These are phyloP conservation scores for Lottia scabra DNA, from an alignment of 2,888 invertebrate species.

Conservation along the genomic window DNA sequence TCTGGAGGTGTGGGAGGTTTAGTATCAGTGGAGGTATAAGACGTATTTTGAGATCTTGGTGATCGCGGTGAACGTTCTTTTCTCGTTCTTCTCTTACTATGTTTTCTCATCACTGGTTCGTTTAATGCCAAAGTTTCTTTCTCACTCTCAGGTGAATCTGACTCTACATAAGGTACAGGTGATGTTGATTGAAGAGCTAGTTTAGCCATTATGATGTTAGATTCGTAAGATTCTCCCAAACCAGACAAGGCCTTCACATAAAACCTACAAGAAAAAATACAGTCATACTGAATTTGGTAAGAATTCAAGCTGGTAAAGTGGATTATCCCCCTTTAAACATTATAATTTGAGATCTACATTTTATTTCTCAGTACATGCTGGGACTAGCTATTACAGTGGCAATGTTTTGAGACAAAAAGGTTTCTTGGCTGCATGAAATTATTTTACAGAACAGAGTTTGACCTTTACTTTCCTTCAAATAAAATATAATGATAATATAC, in stretches of 20 bases:
- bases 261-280: slow-evolving; percentile 48
- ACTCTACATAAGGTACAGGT: not conserved
- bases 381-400: too few relatives aligned
- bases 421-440: too few relatives aligned
- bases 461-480: too few relatives aligned
- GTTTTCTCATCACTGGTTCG: slow-evolving; percentile 30
- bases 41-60: not conserved
- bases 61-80: not conserved
- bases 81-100: not conserved
- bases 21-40: not conserved
- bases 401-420: too few relatives aligned
- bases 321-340: too few relatives aligned
- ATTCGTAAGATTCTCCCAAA: slow-evolving; percentile 62
- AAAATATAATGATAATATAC: too few relatives aligned
- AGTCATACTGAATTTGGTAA: too few relatives aligned
- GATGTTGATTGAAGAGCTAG: slow-evolving; percentile 27
- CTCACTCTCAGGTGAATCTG: slow-evolving; percentile 44
- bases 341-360: too few relatives aligned
- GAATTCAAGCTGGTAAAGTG: too few relatives aligned
- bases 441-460: too few relatives aligned
- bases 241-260: slow-evolving; percentile 61
- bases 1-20: not conserved
- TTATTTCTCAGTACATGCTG: too few relatives aligned
- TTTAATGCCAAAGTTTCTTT: slow-evolving; percentile 33
- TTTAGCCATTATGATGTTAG: slow-evolving; percentile 58